Conservation (phyloP, 2,888 invertebrate genomes). For the Orthonevra nobilis region DNA sequence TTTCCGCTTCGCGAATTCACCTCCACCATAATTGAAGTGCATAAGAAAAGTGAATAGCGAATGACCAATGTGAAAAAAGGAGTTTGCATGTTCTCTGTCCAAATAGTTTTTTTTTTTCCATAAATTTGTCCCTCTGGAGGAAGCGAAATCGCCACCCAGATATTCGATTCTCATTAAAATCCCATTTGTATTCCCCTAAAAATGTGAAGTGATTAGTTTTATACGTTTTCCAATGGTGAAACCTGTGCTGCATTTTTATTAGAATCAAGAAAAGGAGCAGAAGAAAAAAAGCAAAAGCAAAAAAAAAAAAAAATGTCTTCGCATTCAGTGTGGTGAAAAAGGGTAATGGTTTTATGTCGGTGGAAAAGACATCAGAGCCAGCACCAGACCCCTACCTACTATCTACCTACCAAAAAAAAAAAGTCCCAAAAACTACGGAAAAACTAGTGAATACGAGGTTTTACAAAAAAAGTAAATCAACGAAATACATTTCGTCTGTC, state of each 20-base stretch:
- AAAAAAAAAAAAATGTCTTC: slow-evolving; percentile 72
- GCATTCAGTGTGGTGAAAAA: slow-evolving; percentile 73
- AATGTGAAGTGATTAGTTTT: slow-evolving; percentile 49
- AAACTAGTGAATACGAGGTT: slow-evolving; percentile 58
- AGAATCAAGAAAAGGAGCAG: slow-evolving; percentile 39
- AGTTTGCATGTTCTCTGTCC: slow-evolving; percentile 57
- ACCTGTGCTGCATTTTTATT: slow-evolving; percentile 51
- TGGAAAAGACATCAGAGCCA: slow-evolving; percentile 53
- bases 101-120: slow-evolving; percentile 56
- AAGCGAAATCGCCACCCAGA: slow-evolving; percentile 12
- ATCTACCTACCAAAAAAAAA: no score
- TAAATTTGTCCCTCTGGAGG: slow-evolving; percentile 25
- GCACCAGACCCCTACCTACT: slow-evolving; percentile 52
- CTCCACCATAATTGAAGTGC: slow-evolving; percentile 44
- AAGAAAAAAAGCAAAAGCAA: slow-evolving; percentile 45
- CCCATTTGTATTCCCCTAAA: slow-evolving; percentile 42
- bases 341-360: slow-evolving; percentile 65
- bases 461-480: slow-evolving; percentile 57
- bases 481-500: slow-evolving; percentile 53
- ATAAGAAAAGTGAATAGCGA: slow-evolving; percentile 41
- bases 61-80: slow-evolving; percentile 53
- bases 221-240: slow-evolving; percentile 17
- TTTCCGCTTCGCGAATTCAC: slow-evolving; percentile 41
- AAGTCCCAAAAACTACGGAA: slow-evolving; percentile 47
- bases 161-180: slow-evolving; percentile 37